Evolutionary conservation across 2,888 invertebrate genomes (phyloP).

Genomic region (Arctia plantaginis): DNA sequence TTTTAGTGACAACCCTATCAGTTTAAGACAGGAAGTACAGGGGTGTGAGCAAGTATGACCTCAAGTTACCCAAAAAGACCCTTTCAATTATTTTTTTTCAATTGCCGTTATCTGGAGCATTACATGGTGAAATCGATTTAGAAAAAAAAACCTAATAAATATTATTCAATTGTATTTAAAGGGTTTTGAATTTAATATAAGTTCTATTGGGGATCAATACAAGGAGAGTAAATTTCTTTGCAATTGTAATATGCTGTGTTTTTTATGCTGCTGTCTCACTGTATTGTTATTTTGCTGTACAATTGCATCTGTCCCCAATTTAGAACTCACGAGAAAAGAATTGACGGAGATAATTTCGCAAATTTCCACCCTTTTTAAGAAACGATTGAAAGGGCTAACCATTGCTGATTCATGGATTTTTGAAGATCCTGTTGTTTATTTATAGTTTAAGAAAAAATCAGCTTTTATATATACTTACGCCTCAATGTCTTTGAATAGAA

Average conservation of each 20-base stretch:
- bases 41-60: conserved; percentile 85
- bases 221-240: conserved; percentile 67
- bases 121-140: conserved; percentile 72
- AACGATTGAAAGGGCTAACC: conserved; percentile 26
- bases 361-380: conserved; percentile 37
- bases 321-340: conserved; percentile 44
- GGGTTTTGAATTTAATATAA: conserved; percentile 84
- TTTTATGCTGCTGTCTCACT: conserved; percentile 53
- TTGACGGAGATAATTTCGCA: conserved; percentile 40
- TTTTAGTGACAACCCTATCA: conserved; percentile 68
- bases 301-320: conserved; percentile 63
- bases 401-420: conserved; percentile 39
- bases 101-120: conserved; percentile 80
- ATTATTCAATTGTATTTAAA: conserved; percentile 84
- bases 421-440: conserved; percentile 15
- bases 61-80: conserved; percentile 84
- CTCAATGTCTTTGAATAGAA: not conserved
- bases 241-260: conserved; percentile 60
- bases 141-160: conserved; percentile 84
- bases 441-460: not conserved
- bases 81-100: conserved; percentile 59
- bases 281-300: conserved; percentile 35
- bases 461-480: not conserved
- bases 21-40: conserved; percentile 80
- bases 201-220: conserved; percentile 76